Evolutionary conservation across 2,888 invertebrate genomes (phyloP).

Genomic region (Vannuccia rotundouncinata): DNA sequence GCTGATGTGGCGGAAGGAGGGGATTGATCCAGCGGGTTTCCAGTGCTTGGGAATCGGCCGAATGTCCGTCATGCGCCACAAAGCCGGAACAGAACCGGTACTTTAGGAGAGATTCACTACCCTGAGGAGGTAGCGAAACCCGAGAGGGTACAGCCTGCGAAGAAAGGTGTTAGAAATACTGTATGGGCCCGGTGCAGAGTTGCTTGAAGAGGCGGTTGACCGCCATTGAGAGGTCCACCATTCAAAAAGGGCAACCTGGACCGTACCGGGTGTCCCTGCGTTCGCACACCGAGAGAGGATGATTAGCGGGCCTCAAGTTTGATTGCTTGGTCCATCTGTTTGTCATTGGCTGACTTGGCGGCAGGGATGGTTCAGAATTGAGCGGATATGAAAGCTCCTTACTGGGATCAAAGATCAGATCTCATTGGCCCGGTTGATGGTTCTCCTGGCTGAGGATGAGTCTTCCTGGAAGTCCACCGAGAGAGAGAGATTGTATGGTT

Average conservation of each 20-base stretch:
- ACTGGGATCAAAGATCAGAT: neutral
- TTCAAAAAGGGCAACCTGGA: too few relatives aligned
- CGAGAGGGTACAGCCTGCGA: neutral
- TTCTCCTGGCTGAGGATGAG: neutral
- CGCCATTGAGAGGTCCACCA: too few relatives aligned
- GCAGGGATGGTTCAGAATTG: too few relatives aligned
- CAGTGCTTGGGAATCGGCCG: neutral
- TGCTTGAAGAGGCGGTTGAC: too few relatives aligned
- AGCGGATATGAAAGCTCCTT: neutral
- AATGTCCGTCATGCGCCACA: neutral
- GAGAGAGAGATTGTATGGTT: neutral
- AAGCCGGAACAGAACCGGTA: neutral
- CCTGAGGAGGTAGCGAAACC: neutral
- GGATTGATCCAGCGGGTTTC: neutral
- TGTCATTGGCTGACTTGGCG: too few relatives aligned
- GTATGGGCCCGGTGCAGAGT: neutral
- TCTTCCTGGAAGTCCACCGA: neutral
- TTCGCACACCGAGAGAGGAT: too few relatives aligned
- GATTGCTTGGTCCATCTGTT: too few relatives aligned
- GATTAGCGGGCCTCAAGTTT: too few relatives aligned
- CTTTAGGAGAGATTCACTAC: neutral
- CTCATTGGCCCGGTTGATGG: neutral
- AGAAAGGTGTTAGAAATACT: neutral
- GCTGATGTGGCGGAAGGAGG: neutral
- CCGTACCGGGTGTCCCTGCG: too few relatives aligned